phyloP scores from a whole-genome alignment of 2,113 vertebrate species.

The Megalops atlanticus region DNA sequence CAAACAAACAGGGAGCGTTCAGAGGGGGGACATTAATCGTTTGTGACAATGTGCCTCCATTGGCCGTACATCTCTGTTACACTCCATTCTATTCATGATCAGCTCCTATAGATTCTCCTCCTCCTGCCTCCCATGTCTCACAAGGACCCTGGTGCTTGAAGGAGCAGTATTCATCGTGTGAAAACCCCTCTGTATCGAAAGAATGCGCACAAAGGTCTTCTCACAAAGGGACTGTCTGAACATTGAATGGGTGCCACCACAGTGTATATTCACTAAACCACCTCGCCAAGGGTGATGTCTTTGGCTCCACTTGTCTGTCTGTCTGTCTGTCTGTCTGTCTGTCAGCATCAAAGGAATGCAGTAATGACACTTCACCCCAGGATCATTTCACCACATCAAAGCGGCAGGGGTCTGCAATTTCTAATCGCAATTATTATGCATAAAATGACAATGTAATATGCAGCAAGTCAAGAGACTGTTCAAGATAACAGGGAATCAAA shows the following conservation, averaged over 20 bases:
- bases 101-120: constrained; percentile 61
- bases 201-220: neutral
- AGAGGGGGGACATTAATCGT: constrained; percentile 75
- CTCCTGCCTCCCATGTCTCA: neutral
- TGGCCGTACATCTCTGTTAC: constrained; percentile 81
- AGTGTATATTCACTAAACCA: no score
- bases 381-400: neutral
- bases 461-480: neutral
- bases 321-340: neutral
- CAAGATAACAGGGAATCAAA: neutral
- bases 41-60: constrained; percentile 70
- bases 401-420: neutral
- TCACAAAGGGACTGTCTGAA: neutral
- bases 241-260: no score
- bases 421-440: neutral
- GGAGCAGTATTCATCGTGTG: neutral
- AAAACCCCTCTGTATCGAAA: neutral
- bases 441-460: neutral
- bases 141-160: neutral
- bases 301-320: no score
- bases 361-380: neutral
- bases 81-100: constrained; percentile 75
- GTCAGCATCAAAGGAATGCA: no score
- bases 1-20: constrained; percentile 67
- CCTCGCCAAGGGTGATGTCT: no score